Percentiles rank a stretch among this genome's conserved stretches.
These are phyloP conservation scores for Trichopria drosophilae DNA, from an alignment of 2,888 invertebrate genomes.

Conservation along the genomic window DNA sequence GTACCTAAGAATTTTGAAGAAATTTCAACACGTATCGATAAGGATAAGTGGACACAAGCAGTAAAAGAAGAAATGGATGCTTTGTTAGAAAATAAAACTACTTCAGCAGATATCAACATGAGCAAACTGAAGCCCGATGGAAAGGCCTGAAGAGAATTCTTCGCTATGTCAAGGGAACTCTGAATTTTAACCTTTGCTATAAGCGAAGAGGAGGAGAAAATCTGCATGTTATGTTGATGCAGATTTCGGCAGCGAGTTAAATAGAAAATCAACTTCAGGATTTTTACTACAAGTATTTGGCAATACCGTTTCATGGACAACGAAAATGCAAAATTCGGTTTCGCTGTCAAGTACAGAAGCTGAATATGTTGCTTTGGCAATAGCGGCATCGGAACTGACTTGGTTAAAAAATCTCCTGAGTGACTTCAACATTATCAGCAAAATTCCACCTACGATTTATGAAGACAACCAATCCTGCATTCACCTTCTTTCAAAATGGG, in stretches of 20 bases:
- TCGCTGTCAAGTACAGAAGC: conserved; percentile 46
- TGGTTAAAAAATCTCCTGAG: conserved; percentile 40
- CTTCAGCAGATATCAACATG: conserved; percentile 27
- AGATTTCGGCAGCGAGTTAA: conserved; percentile 6
- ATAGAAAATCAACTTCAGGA: conserved; percentile 46
- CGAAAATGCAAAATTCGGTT: conserved; percentile 44
- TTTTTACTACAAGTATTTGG: conserved; percentile 40
- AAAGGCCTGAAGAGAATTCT: conserved; percentile 35
- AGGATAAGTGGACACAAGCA: conserved; percentile 29
- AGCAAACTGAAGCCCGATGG: conserved; percentile 28
- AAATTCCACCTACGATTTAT: conserved; percentile 24
- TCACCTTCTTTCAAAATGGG: too few relatives aligned
- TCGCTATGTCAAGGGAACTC: conserved; percentile 26
- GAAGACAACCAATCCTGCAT: conserved; percentile 39
- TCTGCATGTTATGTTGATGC: conserved; percentile 10
- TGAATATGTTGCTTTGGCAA: too few relatives aligned
- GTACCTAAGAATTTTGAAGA: conserved; percentile 21
- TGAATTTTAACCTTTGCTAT: conserved; percentile 6
- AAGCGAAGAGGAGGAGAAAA: neutral
- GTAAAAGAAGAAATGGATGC: conserved; percentile 32
- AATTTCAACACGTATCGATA: conserved; percentile 11
- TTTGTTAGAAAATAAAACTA: conserved; percentile 24
- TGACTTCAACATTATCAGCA: conserved; percentile 31
- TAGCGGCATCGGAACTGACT: conserved; percentile 38
- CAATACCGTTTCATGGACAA: conserved; percentile 41